phyloP scores from a whole-genome alignment of 2,797 vertebrate genomes.

The Potorous gilbertii region DNA sequence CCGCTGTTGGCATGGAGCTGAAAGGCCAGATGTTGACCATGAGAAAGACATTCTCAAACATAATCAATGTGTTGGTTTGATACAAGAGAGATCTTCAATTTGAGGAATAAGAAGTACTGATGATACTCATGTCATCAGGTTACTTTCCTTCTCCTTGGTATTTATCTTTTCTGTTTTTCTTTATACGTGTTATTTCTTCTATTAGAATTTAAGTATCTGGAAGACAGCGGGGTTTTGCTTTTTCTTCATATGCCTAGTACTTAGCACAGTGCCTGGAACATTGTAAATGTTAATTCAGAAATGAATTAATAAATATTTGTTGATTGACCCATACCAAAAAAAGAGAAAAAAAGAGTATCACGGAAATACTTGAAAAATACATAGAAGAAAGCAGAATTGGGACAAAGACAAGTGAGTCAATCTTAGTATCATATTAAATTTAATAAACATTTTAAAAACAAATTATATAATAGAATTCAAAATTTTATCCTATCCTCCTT shows the following conservation, averaged over 20 bases:
- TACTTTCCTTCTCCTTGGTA: not conserved
- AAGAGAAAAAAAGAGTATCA: not conserved
- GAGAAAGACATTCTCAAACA: not conserved
- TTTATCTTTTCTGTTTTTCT: not conserved
- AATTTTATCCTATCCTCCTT: not conserved
- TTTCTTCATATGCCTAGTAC: not conserved
- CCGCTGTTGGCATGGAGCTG: not conserved
- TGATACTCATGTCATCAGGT: not conserved
- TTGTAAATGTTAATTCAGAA: not conserved
- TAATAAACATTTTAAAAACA: not conserved
- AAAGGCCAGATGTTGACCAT: not conserved
- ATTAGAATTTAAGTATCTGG: not conserved
- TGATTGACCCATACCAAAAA: not conserved
- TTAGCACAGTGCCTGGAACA: not conserved
- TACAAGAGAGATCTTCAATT: not conserved
- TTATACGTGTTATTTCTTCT: not conserved
- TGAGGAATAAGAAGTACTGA: not conserved
- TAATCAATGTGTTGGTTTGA: not conserved
- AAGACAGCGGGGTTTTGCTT: not conserved
- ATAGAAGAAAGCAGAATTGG: not conserved
- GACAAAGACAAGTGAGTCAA: not conserved
- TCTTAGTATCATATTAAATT: not conserved
- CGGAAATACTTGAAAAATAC: not conserved
- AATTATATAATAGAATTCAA: not conserved
- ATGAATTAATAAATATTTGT: not conserved